phyloP scores from a whole-genome alignment of 2,888 invertebrate genomes.

The Cylindroiulus punctatus region DNA sequence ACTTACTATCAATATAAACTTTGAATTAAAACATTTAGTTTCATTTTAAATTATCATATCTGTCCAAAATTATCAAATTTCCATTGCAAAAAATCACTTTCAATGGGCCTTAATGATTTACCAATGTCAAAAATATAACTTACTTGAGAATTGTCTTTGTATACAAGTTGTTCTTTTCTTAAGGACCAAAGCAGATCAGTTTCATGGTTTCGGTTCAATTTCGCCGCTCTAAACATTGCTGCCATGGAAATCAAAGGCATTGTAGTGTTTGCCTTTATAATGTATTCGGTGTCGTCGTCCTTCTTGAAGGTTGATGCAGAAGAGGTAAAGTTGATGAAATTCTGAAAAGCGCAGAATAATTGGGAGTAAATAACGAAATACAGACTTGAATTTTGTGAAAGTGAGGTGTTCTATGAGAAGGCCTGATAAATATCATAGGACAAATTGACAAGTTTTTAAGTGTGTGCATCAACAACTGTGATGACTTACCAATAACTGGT shows the following conservation, averaged over 20 bases:
- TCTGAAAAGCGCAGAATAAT: not conserved
- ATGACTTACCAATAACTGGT: not conserved
- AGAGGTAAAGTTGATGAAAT: not conserved
- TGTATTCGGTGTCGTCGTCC: not conserved
- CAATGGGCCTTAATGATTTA: too few species aligned
- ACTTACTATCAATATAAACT: too few species aligned
- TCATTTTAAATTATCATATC: too few species aligned
- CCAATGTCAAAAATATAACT: not conserved
- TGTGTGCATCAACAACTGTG: too few species aligned
- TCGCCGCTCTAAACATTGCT: not conserved
- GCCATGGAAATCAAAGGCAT: not conserved
- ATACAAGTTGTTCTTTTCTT: not conserved
- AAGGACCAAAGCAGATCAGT: not conserved
- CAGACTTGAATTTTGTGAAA: too few species aligned
- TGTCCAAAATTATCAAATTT: too few species aligned
- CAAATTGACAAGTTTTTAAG: too few species aligned
- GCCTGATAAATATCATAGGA: not conserved
- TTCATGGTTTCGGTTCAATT: not conserved
- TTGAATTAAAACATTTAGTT: too few species aligned
- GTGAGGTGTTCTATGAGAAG: too few species aligned
- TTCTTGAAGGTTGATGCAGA: not conserved
- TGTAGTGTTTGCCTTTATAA: not conserved
- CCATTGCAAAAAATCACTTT: too few species aligned
- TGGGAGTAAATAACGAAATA: too few species aligned
- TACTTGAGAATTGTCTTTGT: not conserved